Conservation (phyloP, 2,113 vertebrate species). For the Benitochromis conjunctus region DNA sequence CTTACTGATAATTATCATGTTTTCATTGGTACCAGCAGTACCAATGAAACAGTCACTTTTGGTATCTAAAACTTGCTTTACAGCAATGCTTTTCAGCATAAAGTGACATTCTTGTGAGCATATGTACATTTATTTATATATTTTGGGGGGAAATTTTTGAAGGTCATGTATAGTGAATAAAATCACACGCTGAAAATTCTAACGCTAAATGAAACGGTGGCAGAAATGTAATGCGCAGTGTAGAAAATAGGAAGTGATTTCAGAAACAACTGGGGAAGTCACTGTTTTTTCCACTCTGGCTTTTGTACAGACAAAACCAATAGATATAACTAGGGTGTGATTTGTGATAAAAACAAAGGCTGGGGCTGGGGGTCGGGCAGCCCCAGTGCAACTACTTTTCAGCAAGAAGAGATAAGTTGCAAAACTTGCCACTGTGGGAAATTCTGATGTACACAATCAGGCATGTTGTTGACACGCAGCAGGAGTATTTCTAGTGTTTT, state of each 20-base stretch:
- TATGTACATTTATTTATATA: accelerated
- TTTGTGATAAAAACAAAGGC: not conserved
- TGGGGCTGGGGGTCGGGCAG: not conserved
- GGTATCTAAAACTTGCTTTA: too few relatives aligned
- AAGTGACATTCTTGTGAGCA: too few relatives aligned
- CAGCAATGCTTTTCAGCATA: too few relatives aligned
- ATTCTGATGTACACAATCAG: not conserved
- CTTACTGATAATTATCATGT: too few relatives aligned
- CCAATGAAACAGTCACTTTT: too few relatives aligned
- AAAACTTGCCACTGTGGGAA: not conserved
- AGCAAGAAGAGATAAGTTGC: not conserved
- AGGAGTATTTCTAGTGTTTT: not conserved
- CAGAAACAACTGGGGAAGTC: not conserved
- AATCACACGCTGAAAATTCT: not conserved
- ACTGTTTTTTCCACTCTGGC: not conserved
- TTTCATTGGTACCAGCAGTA: too few relatives aligned
- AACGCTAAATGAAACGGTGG: not conserved
- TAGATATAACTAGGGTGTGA: not conserved
- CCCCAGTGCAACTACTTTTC: not conserved
- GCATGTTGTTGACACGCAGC: not conserved
- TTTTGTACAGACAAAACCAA: not conserved
- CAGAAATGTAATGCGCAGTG: not conserved
- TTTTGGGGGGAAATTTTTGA: not conserved
- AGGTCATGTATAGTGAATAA: not conserved
- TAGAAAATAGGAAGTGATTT: not conserved